Evolutionary conservation across 2,888 invertebrate species (phyloP), one percentile per base, ranked within the genome.

Genomic region (Scelioninae gen. 2): DNA sequence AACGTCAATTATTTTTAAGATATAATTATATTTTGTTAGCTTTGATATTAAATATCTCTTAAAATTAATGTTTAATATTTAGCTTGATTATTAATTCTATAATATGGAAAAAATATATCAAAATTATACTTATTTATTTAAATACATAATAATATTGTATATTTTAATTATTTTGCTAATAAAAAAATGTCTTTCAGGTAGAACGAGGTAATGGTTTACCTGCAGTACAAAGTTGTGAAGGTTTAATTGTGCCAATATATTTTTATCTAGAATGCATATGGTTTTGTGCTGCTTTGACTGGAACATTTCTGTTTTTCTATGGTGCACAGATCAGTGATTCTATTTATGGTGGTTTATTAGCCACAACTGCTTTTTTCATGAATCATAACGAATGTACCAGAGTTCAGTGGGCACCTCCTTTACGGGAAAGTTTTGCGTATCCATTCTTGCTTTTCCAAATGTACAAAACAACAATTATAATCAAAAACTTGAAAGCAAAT

Each of bases 331-430:
- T 94, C 19, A 93, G 93, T 81, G 90, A 91, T 55, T 92, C 92
- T 57, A 82, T 94, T 0, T 86, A 91, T 52, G 95, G 96, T 10
- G 96, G 95, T 0, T 73, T 92, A 0, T 82, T 96, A 18, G 89
- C 93, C 0, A 91, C 92, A 5, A 83, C 90, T 0, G 91, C 92
- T 5, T 96, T 93, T 84, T 91, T 95, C 78, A 93, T 91, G 80
- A 96, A 96, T 85, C 96, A 96, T 84, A 90, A 90, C 19, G 94
- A 95, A 83, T 92, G 91, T 50, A 94, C 96, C 0, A 88, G 96
- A 46, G 94, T 95, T 2, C 94, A 94, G 81, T 95, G 95, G 92
- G 91, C 94, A 0, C 96, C 96, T 0, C 92, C 95, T 37, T 89
- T 96, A 46, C 87, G 96, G 18, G 96, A 96, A 85, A 95, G 94